These are phyloP conservation scores for Anthopleura xanthogrammica DNA, from an alignment of 92 coral and sea anemone species.

Conservation along the genomic window DNA sequence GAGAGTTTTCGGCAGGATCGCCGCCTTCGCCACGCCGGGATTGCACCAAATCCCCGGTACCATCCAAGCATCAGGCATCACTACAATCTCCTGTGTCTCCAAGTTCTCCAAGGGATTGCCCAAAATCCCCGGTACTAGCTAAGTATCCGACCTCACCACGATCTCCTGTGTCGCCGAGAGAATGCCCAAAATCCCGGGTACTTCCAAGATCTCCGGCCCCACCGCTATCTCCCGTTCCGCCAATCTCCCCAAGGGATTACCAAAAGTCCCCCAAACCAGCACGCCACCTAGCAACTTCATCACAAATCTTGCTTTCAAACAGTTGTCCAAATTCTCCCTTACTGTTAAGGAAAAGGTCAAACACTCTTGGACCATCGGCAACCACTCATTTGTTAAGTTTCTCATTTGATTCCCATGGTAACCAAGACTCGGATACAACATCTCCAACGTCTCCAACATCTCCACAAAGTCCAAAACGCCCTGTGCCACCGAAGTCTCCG, in stretches of 20 bases:
- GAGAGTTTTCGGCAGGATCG: background rate
- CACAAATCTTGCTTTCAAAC: background rate
- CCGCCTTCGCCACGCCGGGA: background rate
- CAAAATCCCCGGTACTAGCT: background rate
- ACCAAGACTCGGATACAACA: background rate
- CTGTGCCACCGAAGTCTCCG: constrained; percentile 1
- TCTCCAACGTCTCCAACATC: background rate
- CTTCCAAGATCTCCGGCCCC: background rate
- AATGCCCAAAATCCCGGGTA: background rate
- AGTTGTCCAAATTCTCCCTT: background rate
- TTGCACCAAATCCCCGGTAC: background rate
- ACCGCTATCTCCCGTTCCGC: background rate
- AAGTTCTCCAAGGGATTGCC: background rate
- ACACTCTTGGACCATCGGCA: too few relatives aligned
- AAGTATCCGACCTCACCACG: background rate
- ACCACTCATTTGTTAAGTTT: background rate
- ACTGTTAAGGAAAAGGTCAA: background rate
- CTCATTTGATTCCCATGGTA: background rate
- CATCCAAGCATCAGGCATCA: background rate
- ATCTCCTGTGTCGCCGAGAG: background rate
- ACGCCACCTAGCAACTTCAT: background rate
- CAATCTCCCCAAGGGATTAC: background rate
- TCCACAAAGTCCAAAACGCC: background rate
- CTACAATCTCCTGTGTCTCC: constrained; percentile 10
- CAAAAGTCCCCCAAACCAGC: background rate